Conservation (phyloP, 2,113 vertebrate genomes). For the Gallinago jamesoni region DNA sequence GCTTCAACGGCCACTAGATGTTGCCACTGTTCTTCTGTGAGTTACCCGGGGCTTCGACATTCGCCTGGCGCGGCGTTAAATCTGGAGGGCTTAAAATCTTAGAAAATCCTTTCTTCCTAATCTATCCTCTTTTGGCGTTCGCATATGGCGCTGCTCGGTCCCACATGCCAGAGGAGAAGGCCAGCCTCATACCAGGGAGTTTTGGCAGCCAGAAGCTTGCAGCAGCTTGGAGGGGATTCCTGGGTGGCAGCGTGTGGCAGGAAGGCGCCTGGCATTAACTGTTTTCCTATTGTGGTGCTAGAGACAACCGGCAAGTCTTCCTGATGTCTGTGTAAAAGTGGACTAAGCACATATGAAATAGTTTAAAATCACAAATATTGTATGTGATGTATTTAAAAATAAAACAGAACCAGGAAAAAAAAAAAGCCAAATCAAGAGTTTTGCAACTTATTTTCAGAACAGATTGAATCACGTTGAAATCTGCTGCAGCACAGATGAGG, state of each 20-base stretch:
- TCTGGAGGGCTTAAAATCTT: slow-evolving; percentile 32
- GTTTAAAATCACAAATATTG: neutral
- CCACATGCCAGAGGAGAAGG: neutral
- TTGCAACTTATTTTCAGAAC: neutral
- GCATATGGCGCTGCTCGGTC: neutral
- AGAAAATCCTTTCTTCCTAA: slow-evolving; percentile 52
- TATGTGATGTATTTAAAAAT: neutral
- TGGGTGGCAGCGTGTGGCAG: neutral
- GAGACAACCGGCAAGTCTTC: neutral
- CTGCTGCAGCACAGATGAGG: neutral
- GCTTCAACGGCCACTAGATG: slow-evolving; percentile 46
- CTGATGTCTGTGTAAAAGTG: neutral
- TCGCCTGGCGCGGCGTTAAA: neutral
- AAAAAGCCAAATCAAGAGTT: neutral
- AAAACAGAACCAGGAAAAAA: neutral
- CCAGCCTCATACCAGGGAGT: neutral
- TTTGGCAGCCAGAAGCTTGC: neutral
- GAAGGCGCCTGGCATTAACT: neutral
- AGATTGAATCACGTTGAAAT: neutral
- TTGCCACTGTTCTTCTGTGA: slow-evolving; percentile 14
- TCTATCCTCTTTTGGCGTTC: neutral
- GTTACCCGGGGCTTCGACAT: neutral
- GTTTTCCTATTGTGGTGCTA: neutral
- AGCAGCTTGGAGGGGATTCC: neutral
- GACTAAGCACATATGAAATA: neutral